A percentile compares a stretch with the other conserved stretches of the same genome.
Conservation (phyloP, 2,888 invertebrate species). For the Drepana falcataria region DNA sequence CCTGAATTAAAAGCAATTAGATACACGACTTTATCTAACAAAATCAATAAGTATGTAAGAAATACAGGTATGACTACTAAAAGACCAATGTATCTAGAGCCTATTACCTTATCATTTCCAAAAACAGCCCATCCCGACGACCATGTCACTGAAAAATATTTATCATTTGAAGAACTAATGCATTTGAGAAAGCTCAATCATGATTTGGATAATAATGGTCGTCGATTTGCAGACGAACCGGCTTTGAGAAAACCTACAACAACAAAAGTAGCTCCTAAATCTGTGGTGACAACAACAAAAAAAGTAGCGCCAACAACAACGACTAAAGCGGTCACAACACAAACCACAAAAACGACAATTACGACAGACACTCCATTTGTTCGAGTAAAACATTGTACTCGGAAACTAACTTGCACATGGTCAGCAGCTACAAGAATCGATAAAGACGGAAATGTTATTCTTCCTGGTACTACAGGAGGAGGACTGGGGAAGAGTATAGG, state of each 20-base stretch:
- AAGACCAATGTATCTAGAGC: slow-evolving; percentile 37
- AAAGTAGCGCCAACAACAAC: slow-evolving; percentile 5
- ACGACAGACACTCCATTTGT: slow-evolving; percentile 50
- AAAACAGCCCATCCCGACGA: slow-evolving; percentile 17
- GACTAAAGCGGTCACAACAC: slow-evolving; percentile 1
- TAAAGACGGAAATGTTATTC: slow-evolving; percentile 27
- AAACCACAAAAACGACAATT: slow-evolving; percentile 15
- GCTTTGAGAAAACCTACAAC: slow-evolving; percentile 4
- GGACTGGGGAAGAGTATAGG: slow-evolving; percentile 25
- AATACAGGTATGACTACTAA: slow-evolving; percentile 21
- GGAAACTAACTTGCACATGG: slow-evolving; percentile 69
- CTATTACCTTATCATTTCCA: slow-evolving; percentile 46
- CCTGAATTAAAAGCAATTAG: slow-evolving; percentile 41
- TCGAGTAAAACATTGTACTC: slow-evolving; percentile 55
- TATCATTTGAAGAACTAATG: slow-evolving; percentile 70
- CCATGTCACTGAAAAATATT: slow-evolving; percentile 55
- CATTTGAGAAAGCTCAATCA: slow-evolving; percentile 53
- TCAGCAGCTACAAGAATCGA: slow-evolving; percentile 42
- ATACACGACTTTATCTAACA: slow-evolving; percentile 52
- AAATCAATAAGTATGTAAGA: slow-evolving; percentile 25
- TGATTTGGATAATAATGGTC: slow-evolving; percentile 29
- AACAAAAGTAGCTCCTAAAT: background rate
- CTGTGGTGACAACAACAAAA: slow-evolving; percentile 3
- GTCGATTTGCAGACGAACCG: slow-evolving; percentile 23
- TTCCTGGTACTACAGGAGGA: slow-evolving; percentile 9